Percentiles rank a stretch among this genome's conserved stretches.
phyloP scores from a whole-genome alignment of 1,140 invertebrate genomes.

The Tyrophagus putrescentiae region DNA sequence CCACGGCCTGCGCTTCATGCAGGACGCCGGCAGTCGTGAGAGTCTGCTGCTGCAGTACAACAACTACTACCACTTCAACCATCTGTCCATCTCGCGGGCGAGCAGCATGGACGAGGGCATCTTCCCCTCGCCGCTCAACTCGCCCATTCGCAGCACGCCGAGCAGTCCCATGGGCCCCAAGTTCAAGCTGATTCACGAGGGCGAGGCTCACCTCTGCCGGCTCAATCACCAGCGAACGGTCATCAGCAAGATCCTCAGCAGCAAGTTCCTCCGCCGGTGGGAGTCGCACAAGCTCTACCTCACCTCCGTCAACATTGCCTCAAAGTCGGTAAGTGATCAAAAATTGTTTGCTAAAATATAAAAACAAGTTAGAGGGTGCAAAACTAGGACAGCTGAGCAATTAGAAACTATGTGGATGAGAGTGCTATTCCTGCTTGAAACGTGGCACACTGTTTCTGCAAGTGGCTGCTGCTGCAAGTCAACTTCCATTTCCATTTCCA shows the following conservation, averaged over 20 bases:
- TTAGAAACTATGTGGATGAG: too few species aligned
- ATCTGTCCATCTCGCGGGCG: slow-evolving; percentile 4
- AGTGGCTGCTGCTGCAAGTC: too few species aligned
- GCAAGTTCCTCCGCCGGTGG: slow-evolving; percentile 61
- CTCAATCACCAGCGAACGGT: slow-evolving; percentile 62
- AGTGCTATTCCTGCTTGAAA: too few species aligned
- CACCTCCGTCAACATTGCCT: slow-evolving; percentile 51
- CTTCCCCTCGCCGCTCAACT: slow-evolving; percentile 18
- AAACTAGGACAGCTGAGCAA: too few species aligned
- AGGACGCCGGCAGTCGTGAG: too few species aligned
- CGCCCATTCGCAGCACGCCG: slow-evolving; percentile 19
- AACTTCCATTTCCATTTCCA: too few species aligned
- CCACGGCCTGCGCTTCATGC: too few species aligned
- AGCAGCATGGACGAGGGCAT: slow-evolving; percentile 14
- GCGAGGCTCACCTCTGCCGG: slow-evolving; percentile 58
- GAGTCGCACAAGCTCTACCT: slow-evolving; percentile 59
- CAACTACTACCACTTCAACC: not conserved
- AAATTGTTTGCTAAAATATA: not conserved
- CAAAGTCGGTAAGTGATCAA: slow-evolving; percentile 51
- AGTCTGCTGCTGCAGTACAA: too few species aligned
- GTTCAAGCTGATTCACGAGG: slow-evolving; percentile 58
- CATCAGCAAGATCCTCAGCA: slow-evolving; percentile 62
- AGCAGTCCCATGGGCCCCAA: slow-evolving; percentile 42
- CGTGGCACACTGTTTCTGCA: too few species aligned
- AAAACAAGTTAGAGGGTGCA: too few species aligned